Conservation (phyloP, 2,113 vertebrate species). For the Leptodactylus fuscus region DNA sequence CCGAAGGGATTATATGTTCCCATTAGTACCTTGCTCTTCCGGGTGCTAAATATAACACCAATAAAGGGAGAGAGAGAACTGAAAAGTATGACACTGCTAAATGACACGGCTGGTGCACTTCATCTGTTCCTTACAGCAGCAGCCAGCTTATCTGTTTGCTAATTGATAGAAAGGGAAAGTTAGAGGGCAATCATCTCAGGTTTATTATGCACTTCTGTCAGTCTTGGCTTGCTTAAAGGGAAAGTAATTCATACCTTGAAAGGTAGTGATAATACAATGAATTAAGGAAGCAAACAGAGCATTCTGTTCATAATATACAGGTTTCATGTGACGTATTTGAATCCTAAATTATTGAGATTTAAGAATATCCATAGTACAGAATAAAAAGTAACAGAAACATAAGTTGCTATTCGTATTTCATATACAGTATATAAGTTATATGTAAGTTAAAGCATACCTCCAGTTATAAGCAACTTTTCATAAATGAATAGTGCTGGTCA, state of each 20-base stretch:
- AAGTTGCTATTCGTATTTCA: too few species aligned
- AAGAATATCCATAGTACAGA: too few species aligned
- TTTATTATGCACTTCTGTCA: constrained; percentile 15
- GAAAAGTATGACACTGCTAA: constrained; percentile 1
- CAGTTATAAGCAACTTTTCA: too few species aligned
- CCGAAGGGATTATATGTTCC: neutral
- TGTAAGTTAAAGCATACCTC: too few species aligned
- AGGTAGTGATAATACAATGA: neutral
- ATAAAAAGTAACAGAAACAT: too few species aligned
- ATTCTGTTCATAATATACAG: too few species aligned
- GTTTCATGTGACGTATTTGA: too few species aligned
- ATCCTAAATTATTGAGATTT: too few species aligned
- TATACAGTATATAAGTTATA: too few species aligned
- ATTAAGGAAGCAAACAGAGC: neutral
- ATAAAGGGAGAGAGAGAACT: neutral
- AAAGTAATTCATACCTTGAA: constrained; percentile 18
- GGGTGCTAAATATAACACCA: constrained; percentile 3
- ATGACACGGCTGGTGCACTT: constrained; percentile 6
- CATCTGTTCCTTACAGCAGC: constrained; percentile 24
- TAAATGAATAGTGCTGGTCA: too few species aligned
- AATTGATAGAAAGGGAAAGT: constrained; percentile 35
- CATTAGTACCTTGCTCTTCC: neutral
- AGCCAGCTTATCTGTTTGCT: constrained; percentile 39
- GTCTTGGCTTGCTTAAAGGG: neutral
- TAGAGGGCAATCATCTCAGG: constrained; percentile 22